These are phyloP conservation scores for Xestia c-nigrum DNA, from an alignment of 2,888 invertebrate species.

Conservation along the genomic window DNA sequence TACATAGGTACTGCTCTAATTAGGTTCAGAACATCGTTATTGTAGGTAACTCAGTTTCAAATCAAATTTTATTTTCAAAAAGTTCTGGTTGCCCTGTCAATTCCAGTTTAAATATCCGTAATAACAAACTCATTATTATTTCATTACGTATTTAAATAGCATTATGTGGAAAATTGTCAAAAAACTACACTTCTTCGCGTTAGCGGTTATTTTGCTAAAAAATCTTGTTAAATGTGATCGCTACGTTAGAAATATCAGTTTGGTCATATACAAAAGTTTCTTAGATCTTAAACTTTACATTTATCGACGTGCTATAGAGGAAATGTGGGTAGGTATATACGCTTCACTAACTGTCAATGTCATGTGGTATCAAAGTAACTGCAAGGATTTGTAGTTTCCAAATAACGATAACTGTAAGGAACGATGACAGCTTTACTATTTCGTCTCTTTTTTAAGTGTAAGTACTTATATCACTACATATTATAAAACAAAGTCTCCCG, in stretches of 20 bases:
- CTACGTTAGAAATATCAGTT: slow-evolving; percentile 67
- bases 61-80: background rate
- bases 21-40: too few relatives aligned
- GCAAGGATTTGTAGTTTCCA: background rate
- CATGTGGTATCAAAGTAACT: background rate
- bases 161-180: slow-evolving; percentile 71
- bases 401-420: background rate
- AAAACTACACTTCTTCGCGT: slow-evolving; percentile 67
- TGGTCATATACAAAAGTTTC: slow-evolving; percentile 72
- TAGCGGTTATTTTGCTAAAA: slow-evolving; percentile 56
- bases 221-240: slow-evolving; percentile 52
- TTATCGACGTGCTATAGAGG: slow-evolving; percentile 44
- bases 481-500: too few relatives aligned
- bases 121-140: slow-evolving; percentile 14
- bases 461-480: background rate
- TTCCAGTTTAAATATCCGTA: slow-evolving; percentile 3
- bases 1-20: too few relatives aligned
- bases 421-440: background rate
- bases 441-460: background rate
- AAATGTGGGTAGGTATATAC: background rate
- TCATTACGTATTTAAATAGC: slow-evolving; percentile 37
- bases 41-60: background rate
- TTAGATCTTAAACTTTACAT: slow-evolving; percentile 55
- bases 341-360: background rate
- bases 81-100: background rate